A percentile compares a stretch with the other conserved stretches of the same genome.
These are phyloP conservation scores for Mystacides longicornis DNA, from an alignment of 2,888 invertebrate species.

Conservation along the genomic window DNA sequence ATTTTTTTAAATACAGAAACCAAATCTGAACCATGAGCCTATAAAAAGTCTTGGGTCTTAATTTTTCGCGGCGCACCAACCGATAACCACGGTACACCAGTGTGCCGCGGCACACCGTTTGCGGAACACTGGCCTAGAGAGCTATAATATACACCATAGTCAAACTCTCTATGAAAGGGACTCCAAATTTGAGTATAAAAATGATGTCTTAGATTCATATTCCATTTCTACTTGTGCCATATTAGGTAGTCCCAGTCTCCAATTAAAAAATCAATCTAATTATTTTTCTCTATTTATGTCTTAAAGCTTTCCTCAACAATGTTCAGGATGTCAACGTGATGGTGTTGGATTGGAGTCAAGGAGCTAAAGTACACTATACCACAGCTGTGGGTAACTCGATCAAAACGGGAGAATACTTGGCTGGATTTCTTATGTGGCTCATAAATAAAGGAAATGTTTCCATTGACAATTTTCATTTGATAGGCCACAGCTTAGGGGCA, in stretches of 20 bases:
- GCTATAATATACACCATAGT: no score
- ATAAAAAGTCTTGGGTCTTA: no score
- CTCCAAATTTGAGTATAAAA: background rate
- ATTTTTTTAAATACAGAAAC: no score
- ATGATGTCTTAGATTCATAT: background rate
- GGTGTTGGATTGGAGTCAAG: conserved; percentile 19
- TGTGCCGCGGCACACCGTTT: no score
- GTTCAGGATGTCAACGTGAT: conserved; percentile 21
- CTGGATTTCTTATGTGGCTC: conserved; percentile 19
- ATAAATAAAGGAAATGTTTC: conserved; percentile 6
- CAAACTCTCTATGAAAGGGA: background rate
- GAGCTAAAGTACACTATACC: conserved; percentile 15
- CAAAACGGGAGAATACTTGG: conserved; percentile 8
- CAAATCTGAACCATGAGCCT: no score
- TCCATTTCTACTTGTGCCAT: no score
- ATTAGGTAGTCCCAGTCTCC: no score
- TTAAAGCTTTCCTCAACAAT: conserved; percentile 17
- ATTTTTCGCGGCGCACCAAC: no score
- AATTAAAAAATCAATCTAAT: no score
- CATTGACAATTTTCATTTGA: conserved; percentile 9
- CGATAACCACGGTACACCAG: no score
- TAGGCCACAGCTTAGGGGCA: conserved; percentile 16
- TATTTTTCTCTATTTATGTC: background rate
- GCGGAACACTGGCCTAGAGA: no score
- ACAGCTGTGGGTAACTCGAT: conserved; percentile 16